Conservation (phyloP, 1,140 invertebrate genomes). For the Platyscapa corneri region DNA sequence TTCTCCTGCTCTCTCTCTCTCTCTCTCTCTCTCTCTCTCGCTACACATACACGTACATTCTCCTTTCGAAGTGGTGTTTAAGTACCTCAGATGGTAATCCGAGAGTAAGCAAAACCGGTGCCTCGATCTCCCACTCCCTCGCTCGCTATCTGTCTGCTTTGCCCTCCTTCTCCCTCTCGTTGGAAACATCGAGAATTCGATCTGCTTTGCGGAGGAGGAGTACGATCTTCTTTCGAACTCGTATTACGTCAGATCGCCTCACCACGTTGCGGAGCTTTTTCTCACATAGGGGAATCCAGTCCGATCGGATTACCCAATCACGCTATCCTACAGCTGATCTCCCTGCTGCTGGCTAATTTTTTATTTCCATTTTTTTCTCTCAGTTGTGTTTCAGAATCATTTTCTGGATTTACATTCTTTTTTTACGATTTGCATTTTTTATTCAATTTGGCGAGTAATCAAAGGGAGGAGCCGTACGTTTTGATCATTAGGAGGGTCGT, state of each 20-base stretch:
- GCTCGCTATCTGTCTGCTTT: constrained; percentile 21
- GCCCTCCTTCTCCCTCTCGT: constrained; percentile 28
- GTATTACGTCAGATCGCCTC: constrained; percentile 59
- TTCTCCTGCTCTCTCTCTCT: too few species aligned
- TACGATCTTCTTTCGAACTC: constrained; percentile 62
- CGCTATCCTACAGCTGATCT: constrained; percentile 32
- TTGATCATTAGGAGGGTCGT: not conserved
- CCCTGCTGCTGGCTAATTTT: constrained; percentile 17
- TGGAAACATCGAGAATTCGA: constrained; percentile 63
- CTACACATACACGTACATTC: not conserved
- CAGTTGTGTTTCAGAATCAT: not conserved
- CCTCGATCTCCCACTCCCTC: not conserved
- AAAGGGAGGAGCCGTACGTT: not conserved
- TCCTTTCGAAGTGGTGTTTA: constrained; percentile 53
- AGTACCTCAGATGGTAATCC: constrained; percentile 61
- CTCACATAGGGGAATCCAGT: constrained; percentile 51
- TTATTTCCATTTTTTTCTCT: not conserved
- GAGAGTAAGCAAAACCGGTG: constrained; percentile 59
- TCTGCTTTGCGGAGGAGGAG: constrained; percentile 58
- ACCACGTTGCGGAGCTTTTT: constrained; percentile 42
- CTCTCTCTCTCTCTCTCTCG: too few species aligned
- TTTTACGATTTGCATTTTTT: constrained; percentile 10
- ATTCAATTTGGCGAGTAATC: not conserved
- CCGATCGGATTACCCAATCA: constrained; percentile 57
- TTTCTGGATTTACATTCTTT: not conserved